Percentiles rank a stretch among this genome's conserved stretches.
phyloP scores from a whole-genome alignment of 2,113 vertebrate genomes.

The Antechinus flavipes region DNA sequence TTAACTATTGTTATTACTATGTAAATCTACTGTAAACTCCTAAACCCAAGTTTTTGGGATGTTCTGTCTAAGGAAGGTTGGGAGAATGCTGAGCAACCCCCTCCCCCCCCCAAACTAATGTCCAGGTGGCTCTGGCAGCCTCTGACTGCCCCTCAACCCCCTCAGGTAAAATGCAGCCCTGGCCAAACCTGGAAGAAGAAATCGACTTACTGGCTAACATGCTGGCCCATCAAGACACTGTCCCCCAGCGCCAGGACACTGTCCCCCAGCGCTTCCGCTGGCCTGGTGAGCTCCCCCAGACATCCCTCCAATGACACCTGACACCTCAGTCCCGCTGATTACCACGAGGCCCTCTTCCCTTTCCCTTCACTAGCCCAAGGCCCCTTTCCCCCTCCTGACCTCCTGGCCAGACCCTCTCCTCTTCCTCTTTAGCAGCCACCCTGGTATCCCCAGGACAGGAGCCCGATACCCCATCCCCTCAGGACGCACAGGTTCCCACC shows the following conservation, averaged over 20 bases:
- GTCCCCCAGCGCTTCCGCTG: not conserved
- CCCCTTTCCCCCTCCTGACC: not conserved
- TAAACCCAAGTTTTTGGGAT: not conserved
- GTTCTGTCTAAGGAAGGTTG: not conserved
- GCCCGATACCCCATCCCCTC: constrained; percentile 31
- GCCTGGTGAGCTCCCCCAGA: constrained; percentile 61
- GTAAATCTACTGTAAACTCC: not conserved
- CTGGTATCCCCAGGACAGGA: not conserved
- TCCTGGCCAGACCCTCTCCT: not conserved
- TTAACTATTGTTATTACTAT: not conserved
- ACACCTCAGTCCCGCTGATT: accelerated
- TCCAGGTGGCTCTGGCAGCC: too few species aligned
- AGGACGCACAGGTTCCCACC: accelerated
- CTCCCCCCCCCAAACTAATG: too few species aligned
- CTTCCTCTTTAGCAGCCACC: constrained; percentile 51
- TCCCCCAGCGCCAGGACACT: not conserved
- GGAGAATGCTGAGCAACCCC: not conserved
- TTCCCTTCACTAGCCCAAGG: not conserved
- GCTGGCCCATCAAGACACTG: constrained; percentile 84
- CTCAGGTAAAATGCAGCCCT: constrained; percentile 50
- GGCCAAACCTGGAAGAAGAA: constrained; percentile 88
- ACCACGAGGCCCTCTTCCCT: accelerated
- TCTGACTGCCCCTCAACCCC: not conserved
- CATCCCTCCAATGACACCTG: not conserved
- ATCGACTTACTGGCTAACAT: constrained; percentile 91